phyloP scores from a whole-genome alignment of 2,888 invertebrate genomes.

The Athrips mouffetella region DNA sequence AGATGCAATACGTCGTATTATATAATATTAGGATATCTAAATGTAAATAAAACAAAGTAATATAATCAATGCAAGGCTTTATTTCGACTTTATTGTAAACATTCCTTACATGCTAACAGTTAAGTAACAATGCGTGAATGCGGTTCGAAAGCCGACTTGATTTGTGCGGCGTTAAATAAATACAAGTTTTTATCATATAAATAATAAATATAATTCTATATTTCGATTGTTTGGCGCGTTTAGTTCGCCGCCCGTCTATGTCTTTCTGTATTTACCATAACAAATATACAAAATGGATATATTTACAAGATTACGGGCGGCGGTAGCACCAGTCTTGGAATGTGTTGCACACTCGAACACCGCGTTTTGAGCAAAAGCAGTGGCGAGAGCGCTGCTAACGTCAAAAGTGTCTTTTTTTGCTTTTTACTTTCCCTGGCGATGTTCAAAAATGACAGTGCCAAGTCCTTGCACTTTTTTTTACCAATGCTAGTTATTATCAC shows the following conservation, averaged over 20 bases:
- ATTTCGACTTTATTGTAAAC: slow-evolving; percentile 65
- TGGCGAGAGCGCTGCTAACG: slow-evolving; percentile 31
- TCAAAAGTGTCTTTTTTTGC: slow-evolving; percentile 25
- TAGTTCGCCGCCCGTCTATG: slow-evolving; percentile 31
- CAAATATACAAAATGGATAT: slow-evolving; percentile 64
- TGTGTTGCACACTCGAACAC: slow-evolving; percentile 36
- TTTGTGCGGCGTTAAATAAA: slow-evolving; percentile 47
- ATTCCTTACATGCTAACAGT: slow-evolving; percentile 67
- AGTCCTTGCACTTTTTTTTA: neutral
- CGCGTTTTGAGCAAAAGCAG: slow-evolving; percentile 39
- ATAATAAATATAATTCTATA: slow-evolving; percentile 46
- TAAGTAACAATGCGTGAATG: slow-evolving; percentile 74
- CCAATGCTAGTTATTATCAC: neutral
- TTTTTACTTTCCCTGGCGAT: slow-evolving; percentile 10
- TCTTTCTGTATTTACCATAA: slow-evolving; percentile 39
- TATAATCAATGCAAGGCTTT: slow-evolving; percentile 74
- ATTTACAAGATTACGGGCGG: slow-evolving; percentile 38
- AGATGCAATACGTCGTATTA: slow-evolving; percentile 10
- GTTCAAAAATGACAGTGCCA: neutral
- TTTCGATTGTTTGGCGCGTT: slow-evolving; percentile 31
- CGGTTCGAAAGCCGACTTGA: slow-evolving; percentile 48
- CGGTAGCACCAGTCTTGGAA: slow-evolving; percentile 35
- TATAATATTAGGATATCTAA: slow-evolving; percentile 8
- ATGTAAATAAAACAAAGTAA: slow-evolving; percentile 44
- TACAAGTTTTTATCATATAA: slow-evolving; percentile 40